Evolutionary conservation across 1,140 invertebrate genomes (phyloP), one percentile per base, ranked within the genome.

Genomic region (Neuroterus valhalla): DNA sequence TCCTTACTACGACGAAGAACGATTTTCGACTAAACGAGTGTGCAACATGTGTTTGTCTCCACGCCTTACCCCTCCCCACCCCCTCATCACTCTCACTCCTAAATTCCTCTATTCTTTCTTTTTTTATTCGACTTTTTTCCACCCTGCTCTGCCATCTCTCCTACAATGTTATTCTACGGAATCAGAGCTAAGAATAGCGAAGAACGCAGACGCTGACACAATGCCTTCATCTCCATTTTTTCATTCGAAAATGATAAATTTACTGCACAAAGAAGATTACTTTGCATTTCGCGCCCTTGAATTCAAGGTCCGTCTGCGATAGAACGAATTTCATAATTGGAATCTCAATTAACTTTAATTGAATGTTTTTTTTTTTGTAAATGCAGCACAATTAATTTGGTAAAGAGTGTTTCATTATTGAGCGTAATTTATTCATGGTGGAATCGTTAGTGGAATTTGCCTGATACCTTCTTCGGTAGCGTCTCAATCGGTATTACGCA

Each of bases 21-120:
- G 74, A 75, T 78, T 78, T 75, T 73, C 72, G 73, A 75, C 76
- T 74, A 73, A 79, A 77, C 84, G 84, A 80, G 85, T 89, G 86
- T 86, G 86, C 86, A 88, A 88, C 88, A 88, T 88, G 87, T 88
- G 87, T 88, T 86, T 85, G 83, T 87, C 81, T 80, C 77, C 77
- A 75, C 62, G 72, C 75, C 44, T 66, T 50, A 26, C 10, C 14
- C 46, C 21, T 69, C 45, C 48, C 52, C 50, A n/a, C n/a, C 46
- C 75, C 73, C 77, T 81, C 77, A 74, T 68, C 71, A 23, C 26
- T 81, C n/a, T 71, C 68, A 44, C 75, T 70, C 67, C 67, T 72
- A 70, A 70, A 67, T 26, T 66, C 74, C 68, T 38, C 50, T 42
- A 62, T 69, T 68, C 52, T 70, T 55, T 68, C 72, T 38, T 44